Percentiles rank a stretch among this genome's conserved stretches.
Conservation (phyloP, 1,140 invertebrate genomes). For the Hetaerina americana region DNA sequence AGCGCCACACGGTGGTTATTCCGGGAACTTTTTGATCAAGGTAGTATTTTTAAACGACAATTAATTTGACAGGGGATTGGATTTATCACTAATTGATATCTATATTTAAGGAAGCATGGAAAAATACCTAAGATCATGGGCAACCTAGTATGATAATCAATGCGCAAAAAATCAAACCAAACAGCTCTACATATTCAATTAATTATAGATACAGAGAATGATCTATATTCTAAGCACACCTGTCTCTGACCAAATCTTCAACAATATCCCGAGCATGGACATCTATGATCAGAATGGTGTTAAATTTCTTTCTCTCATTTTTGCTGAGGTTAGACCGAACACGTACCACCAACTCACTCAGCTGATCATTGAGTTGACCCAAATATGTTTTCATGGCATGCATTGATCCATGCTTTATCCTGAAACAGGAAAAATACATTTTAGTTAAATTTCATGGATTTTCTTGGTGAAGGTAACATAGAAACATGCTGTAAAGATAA, state of each 20-base stretch:
- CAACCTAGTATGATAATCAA: no score
- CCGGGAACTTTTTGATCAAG: no score
- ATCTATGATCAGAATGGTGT: constrained; percentile 75
- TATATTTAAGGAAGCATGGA: no score
- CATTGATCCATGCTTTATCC: constrained; percentile 49
- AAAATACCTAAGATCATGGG: no score
- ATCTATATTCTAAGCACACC: constrained; percentile 20
- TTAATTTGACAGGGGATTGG: no score
- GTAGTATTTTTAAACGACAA: no score
- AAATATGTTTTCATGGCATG: constrained; percentile 82
- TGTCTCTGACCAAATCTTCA: constrained; percentile 69
- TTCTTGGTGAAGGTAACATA: no score
- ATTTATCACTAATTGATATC: no score
- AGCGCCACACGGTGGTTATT: no score
- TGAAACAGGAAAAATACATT: not conserved
- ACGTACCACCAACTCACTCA: constrained; percentile 70
- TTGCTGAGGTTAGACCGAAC: constrained; percentile 52
- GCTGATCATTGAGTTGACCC: constrained; percentile 58
- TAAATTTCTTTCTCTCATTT: constrained; percentile 77
- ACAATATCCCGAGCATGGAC: constrained; percentile 83
- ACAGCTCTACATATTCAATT: no score
- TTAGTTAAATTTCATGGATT: constrained; percentile 8
- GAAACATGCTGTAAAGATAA: no score
- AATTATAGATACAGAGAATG: constrained; percentile 8
- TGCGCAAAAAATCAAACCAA: no score